A percentile compares a stretch with the other conserved stretches of the same genome.
Evolutionary conservation across 2,797 vertebrate species (phyloP).

Genomic region (Lemur catta): DNA sequence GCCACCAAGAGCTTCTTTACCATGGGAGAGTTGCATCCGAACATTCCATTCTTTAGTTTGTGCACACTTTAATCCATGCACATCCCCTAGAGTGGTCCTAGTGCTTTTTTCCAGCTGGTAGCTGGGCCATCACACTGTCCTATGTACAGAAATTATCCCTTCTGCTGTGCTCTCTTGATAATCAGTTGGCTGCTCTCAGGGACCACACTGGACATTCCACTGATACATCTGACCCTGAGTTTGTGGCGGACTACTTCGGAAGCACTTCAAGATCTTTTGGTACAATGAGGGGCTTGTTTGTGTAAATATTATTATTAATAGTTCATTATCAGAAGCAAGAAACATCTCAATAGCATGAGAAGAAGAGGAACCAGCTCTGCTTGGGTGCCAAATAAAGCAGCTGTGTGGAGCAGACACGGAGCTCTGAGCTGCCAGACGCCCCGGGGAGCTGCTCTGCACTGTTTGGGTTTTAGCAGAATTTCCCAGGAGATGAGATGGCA

Average conservation of each 20-base stretch:
- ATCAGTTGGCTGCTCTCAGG: not conserved
- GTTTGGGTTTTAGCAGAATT: not conserved
- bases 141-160: not conserved
- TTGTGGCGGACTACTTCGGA: not conserved
- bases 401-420: not conserved
- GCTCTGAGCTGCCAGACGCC: not conserved
- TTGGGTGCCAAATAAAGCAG: slow-evolving; percentile 13
- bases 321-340: slow-evolving; percentile 55
- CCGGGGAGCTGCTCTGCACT: not conserved
- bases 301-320: slow-evolving; percentile 69
- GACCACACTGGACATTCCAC: not conserved
- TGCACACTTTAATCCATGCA: not conserved
- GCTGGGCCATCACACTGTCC: too few relatives aligned
- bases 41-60: not conserved
- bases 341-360: slow-evolving; percentile 53
- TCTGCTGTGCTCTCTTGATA: not conserved
- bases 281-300: not conserved
- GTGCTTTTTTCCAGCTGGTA: not conserved
- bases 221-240: not conserved
- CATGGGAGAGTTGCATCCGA: not conserved
- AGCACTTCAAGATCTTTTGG: slow-evolving; percentile 24
- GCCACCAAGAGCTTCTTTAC: not conserved
- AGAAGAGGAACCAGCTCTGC: slow-evolving; percentile 25
- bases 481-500: not conserved
- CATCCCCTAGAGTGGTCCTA: not conserved